Evolutionary conservation across 2,888 invertebrate species (phyloP), one percentile per base, ranked within the genome.

Genomic region (Rhagium mordax): DNA sequence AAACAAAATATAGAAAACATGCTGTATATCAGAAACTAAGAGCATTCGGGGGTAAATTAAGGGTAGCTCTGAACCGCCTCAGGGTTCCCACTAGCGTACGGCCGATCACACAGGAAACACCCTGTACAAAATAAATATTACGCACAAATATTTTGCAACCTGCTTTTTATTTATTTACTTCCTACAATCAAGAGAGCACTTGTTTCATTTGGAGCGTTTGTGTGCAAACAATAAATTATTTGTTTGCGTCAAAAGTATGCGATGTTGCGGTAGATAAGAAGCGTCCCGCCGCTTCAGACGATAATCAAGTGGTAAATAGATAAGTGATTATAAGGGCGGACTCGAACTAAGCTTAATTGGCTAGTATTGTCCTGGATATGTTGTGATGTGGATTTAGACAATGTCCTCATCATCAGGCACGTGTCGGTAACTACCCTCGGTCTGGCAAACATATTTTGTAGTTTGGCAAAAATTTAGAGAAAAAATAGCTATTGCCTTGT

Each of bases 361-460:
- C 2, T 27, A 24, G n/a, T 55, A 55, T 55, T 55, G 24, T 55
- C n/a, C 55, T 55, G 55, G 6, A 15, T 55, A 55, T 55, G 55
- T 20, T 55, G n/a, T 55, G n/a, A 20, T 21, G n/a, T 20, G 3
- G 67, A 70, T 73, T 60, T 67, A 41, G 62, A 67, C 53, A 72
- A 72, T 72, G 67, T 61, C 61, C 62, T 62, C n/a, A n/a, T 72
- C 69, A 72, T 72, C 69, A 72, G 72, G 48, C 72, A 72, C 69
- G 72, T 69, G 68, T 49, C 55, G 55, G 27, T 66, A 67, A 67
- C 67, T 66, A 67, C 48, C 59, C 67, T 67, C 16, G 53, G 65
- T 16, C 51, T 51, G 18, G 6, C 8, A 18, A 18, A 51, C 51
- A 4, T 41, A 41, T 41, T 41, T 41, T 41, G 2, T 41, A 41